A percentile compares a stretch with the other conserved stretches of the same genome.
phyloP scores from a whole-genome alignment of 2,797 vertebrate species.

The Cyprinella venusta region DNA sequence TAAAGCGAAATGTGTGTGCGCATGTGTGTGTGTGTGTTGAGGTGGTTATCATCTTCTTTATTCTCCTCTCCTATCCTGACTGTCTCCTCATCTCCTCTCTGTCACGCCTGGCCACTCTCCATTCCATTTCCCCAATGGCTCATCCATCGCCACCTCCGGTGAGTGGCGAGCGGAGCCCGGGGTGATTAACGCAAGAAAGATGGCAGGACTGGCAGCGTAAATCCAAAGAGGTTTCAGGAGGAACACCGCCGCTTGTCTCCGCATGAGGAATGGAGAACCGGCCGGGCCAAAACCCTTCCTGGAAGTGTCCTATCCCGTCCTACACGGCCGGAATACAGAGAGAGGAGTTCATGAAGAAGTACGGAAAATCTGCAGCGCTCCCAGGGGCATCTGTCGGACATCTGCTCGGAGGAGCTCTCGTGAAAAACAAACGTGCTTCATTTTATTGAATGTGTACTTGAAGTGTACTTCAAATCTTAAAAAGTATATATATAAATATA shows the following conservation, averaged over 20 bases:
- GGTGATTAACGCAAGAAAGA: slow-evolving; percentile 80
- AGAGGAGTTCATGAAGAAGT: slow-evolving; percentile 40
- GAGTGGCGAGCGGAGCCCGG: slow-evolving; percentile 68
- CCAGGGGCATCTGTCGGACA: slow-evolving; percentile 72
- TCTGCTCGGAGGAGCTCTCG: slow-evolving; percentile 59
- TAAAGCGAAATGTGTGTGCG: slow-evolving; percentile 6
- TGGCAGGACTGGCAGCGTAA: slow-evolving; percentile 72
- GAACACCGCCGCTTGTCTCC: slow-evolving; percentile 75
- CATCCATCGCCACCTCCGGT: slow-evolving; percentile 72
- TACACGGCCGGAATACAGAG: slow-evolving; percentile 6
- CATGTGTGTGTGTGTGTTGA: neutral
- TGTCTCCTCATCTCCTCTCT: slow-evolving; percentile 42
- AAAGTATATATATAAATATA: neutral
- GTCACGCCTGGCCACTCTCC: slow-evolving; percentile 76
- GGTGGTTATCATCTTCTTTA: slow-evolving; percentile 42
- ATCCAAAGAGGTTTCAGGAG: slow-evolving; percentile 76
- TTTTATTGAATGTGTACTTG: neutral
- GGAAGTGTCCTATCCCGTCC: slow-evolving; percentile 66
- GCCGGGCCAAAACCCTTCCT: slow-evolving; percentile 66
- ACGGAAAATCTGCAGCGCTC: slow-evolving; percentile 63
- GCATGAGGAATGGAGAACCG: slow-evolving; percentile 73
- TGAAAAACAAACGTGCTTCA: neutral
- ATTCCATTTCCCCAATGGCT: slow-evolving; percentile 77
- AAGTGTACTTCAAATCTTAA: slow-evolving; percentile 7
- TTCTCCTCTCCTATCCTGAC: slow-evolving; percentile 29